Percentiles rank a stretch among this genome's conserved stretches.
These are phyloP conservation scores for Phenganax subtilis DNA, from an alignment of 92 coral and sea anemone species.

Conservation along the genomic window DNA sequence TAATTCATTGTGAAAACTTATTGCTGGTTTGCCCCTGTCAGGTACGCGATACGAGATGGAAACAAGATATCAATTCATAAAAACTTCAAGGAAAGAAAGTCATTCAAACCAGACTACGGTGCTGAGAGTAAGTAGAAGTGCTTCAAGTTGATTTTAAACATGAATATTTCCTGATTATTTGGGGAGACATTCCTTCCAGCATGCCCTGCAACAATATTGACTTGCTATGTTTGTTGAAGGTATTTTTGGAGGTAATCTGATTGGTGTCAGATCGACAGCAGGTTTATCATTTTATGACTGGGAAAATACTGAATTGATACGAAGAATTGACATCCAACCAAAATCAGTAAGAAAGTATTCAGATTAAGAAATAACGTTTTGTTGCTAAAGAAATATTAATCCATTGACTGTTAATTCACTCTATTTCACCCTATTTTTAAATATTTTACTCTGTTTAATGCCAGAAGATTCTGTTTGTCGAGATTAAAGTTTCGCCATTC, in stretches of 20 bases:
- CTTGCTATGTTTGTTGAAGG: slow-evolving; percentile 37
- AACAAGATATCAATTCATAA: slow-evolving; percentile 81
- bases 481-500: no score
- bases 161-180: background rate
- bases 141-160: background rate
- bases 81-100: slow-evolving; percentile 89
- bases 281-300: slow-evolving; percentile 93
- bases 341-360: slow-evolving; percentile 57
- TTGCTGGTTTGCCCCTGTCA: slow-evolving; percentile 8
- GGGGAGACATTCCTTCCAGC: background rate
- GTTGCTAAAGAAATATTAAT: no score
- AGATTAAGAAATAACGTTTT: background rate
- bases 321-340: slow-evolving; percentile 89
- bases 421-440: no score
- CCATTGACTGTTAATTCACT: no score
- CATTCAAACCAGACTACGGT: slow-evolving; percentile 92
- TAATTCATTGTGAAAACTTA: background rate
- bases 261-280: slow-evolving; percentile 81
- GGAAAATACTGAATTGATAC: slow-evolving; percentile 77
- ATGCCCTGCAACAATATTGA: no score
- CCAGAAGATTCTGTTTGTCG: no score
- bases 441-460: no score
- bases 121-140: slow-evolving; percentile 64
- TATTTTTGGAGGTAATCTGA: slow-evolving; percentile 85
- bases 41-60: slow-evolving; percentile 95